Base-by-base conservation (phyloP, 2,888 invertebrate genomes). In the Anarsia innoxiella region DNA sequence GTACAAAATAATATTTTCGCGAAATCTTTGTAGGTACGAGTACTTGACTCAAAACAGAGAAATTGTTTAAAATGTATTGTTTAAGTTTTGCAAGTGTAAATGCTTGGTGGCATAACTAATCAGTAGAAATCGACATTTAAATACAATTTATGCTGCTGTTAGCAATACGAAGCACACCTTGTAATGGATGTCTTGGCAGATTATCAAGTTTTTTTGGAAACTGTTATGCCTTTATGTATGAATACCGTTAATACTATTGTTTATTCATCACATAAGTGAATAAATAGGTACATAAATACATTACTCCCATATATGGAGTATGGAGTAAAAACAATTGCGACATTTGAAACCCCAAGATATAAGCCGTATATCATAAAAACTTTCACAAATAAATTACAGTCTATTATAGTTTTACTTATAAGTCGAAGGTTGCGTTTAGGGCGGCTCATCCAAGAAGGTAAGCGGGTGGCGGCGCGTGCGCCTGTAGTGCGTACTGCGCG, bases 121-220 rank as follows among this genome's bases (percentile, higher is more conserved):
- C 56, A 79, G 80, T 79, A 82, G 83, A 83, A 83, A 82, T 72
- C 78, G 62, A 61, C 56, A 60, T 75, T 70, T 69, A 62, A 70
- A 75, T 78, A 69, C 68, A 63, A 61, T 70, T 60, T 66, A 71
- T 69, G 66, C 65, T 40, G 56, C 13, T 12, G 19, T 11, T 38
- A 49, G 53, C 53, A 40, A 48, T 58, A 56, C 55, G 49, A 53
- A 45, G 32, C 10, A 23, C n/a, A n/a, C n/a, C n/a, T n/a, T n/a
- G n/a, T n/a, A n/a, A n/a, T n/a, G n/a, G n/a, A n/a, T 19, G 3
- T 19, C 19, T 19, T 19, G 19, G 19, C 19, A 5, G 3, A 8
- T 19, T 19, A 19, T 8, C 3, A 19, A 8, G 8, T 19, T 19
- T 19, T 19, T 19, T 19, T 19, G 19, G 19, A 19, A 19, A 3